Conservation (phyloP, 2,113 vertebrate genomes). For the Pollachius pollachius region DNA sequence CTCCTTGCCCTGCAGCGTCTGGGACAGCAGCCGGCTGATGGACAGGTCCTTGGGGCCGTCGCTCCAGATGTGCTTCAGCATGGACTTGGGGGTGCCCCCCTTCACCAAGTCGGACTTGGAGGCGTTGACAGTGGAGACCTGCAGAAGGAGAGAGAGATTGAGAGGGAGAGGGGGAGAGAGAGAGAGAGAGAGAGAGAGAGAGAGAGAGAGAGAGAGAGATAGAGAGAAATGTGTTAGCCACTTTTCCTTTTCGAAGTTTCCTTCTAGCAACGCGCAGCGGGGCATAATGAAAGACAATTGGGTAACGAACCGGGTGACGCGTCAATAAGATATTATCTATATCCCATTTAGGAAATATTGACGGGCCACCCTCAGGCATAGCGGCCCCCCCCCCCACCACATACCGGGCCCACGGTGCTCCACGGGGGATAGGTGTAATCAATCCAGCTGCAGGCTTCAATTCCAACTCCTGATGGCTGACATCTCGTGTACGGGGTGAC, state of each 20-base stretch:
- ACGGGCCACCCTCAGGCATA: slow-evolving; percentile 31
- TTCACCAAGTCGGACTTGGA: slow-evolving; percentile 91
- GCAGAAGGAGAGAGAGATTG: slow-evolving; percentile 18
- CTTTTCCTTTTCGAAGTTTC: neutral
- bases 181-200: too few species aligned
- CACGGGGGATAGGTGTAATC: slow-evolving; percentile 33
- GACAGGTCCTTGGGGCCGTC: slow-evolving; percentile 97
- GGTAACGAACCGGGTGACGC: slow-evolving; percentile 16
- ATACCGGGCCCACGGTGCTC: slow-evolving; percentile 43
- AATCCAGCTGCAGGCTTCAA: slow-evolving; percentile 40
- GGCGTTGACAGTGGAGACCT: slow-evolving; percentile 87
- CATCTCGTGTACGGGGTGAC: slow-evolving; percentile 23
- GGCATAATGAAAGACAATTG: slow-evolving; percentile 19
- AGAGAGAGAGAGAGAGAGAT: too few species aligned
- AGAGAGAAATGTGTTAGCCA: slow-evolving; percentile 24
- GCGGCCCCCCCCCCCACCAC: slow-evolving; percentile 28
- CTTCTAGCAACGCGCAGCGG: neutral
- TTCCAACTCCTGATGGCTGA: slow-evolving; percentile 41
- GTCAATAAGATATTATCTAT: slow-evolving; percentile 39
- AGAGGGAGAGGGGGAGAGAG: too few species aligned
- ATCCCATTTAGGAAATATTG: slow-evolving; percentile 49
- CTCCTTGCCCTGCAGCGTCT: slow-evolving; percentile 95
- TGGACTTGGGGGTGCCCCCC: slow-evolving; percentile 90
- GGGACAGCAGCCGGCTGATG: slow-evolving; percentile 95
- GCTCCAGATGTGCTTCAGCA: slow-evolving; percentile 97